A percentile compares a stretch with the other conserved stretches of the same genome.
phyloP scores from a whole-genome alignment of 2,797 vertebrate species.

The Ceryle rudis region DNA sequence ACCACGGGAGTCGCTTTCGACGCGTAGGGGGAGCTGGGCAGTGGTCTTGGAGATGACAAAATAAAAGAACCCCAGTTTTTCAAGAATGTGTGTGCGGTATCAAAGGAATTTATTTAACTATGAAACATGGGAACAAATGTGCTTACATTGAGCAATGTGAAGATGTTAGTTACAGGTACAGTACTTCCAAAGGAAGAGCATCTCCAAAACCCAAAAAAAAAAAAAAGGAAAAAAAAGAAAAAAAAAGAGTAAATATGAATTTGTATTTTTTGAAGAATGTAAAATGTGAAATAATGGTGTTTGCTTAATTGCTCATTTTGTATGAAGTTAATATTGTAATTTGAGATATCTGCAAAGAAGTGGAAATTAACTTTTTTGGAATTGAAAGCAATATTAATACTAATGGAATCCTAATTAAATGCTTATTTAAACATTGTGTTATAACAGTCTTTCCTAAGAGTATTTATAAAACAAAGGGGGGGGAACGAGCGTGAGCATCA shows the following conservation, averaged over 20 bases:
- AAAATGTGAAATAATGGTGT: slow-evolving; percentile 92
- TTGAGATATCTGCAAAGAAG: slow-evolving; percentile 85
- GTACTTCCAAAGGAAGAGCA: slow-evolving; percentile 92
- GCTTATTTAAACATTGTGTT: slow-evolving; percentile 83
- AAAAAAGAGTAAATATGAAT: slow-evolving; percentile 88
- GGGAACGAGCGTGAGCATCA: fast-evolving
- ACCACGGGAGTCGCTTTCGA: too few species aligned
- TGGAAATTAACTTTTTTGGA: slow-evolving; percentile 90
- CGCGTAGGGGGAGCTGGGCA: neutral
- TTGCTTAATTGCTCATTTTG: slow-evolving; percentile 95
- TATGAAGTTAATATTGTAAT: slow-evolving; percentile 94
- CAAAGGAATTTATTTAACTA: slow-evolving; percentile 79
- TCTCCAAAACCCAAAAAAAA: slow-evolving; percentile 81
- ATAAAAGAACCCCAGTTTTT: slow-evolving; percentile 60
- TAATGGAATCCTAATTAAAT: slow-evolving; percentile 92
- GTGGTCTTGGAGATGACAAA: slow-evolving; percentile 59
- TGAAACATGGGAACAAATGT: slow-evolving; percentile 80
- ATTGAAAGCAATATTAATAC: slow-evolving; percentile 98
- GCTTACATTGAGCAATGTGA: slow-evolving; percentile 83
- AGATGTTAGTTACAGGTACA: slow-evolving; percentile 84
- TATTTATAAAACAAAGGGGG: neutral
- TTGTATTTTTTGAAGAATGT: slow-evolving; percentile 99
- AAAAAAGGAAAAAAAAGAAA: too few species aligned
- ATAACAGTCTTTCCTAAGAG: slow-evolving; percentile 62
- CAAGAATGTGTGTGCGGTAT: slow-evolving; percentile 72